phyloP scores from a whole-genome alignment of 1,140 invertebrate species.

The Danaus plexippus region DNA sequence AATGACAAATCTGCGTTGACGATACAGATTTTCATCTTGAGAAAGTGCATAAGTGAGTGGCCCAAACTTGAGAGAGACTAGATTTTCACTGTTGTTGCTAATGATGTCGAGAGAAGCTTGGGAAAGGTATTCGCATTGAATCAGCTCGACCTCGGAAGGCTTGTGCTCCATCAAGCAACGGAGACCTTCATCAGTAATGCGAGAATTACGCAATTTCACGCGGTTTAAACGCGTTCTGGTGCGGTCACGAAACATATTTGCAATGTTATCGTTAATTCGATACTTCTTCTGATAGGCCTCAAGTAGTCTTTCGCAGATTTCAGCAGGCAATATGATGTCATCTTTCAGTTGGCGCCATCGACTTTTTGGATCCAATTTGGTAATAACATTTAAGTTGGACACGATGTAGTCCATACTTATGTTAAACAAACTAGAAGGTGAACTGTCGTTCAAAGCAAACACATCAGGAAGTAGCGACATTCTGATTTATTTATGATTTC shows the following conservation, averaged over 20 bases:
- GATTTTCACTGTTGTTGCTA: slow-evolving; percentile 70
- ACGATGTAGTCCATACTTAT: slow-evolving; percentile 48
- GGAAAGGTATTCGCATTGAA: slow-evolving; percentile 79
- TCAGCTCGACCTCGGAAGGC: slow-evolving; percentile 80
- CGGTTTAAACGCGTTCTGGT: slow-evolving; percentile 77
- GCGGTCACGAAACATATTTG: slow-evolving; percentile 80
- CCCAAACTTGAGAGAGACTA: slow-evolving; percentile 61
- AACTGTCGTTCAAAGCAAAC: slow-evolving; percentile 39
- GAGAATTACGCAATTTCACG: slow-evolving; percentile 79
- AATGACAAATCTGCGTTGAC: slow-evolving; percentile 69
- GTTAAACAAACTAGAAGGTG: slow-evolving; percentile 44
- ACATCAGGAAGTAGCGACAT: slow-evolving; percentile 38
- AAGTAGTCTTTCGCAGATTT: slow-evolving; percentile 72
- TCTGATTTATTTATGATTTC: slow-evolving; percentile 25
- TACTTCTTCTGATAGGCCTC: slow-evolving; percentile 74
- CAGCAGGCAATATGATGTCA: slow-evolving; percentile 54
- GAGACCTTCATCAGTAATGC: slow-evolving; percentile 80
- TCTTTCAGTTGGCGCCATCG: slow-evolving; percentile 45
- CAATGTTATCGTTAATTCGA: slow-evolving; percentile 76
- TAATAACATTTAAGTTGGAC: slow-evolving; percentile 43
- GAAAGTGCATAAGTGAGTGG: slow-evolving; percentile 36
- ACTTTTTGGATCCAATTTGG: slow-evolving; percentile 32
- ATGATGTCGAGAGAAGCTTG: slow-evolving; percentile 73
- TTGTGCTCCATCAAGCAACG: slow-evolving; percentile 79
- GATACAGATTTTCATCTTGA: slow-evolving; percentile 35